Evolutionary conservation across 2,797 vertebrate species (phyloP).

Genomic region (Kryptolebias ocellatus): DNA sequence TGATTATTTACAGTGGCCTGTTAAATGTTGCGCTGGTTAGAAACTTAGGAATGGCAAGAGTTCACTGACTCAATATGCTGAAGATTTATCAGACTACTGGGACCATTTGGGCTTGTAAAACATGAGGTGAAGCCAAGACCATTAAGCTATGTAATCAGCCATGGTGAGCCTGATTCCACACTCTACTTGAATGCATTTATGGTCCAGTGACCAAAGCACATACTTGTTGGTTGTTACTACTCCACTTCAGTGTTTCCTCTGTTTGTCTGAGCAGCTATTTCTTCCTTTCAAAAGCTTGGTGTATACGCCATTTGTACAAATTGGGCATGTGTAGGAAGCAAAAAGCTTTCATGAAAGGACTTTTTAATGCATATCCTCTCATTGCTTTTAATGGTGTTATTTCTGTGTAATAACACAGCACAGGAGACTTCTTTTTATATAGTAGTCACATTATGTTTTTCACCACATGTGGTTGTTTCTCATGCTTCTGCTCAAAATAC

Average conservation of each 20-base stretch:
- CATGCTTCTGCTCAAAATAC: slow-evolving; percentile 48
- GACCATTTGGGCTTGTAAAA: slow-evolving; percentile 81
- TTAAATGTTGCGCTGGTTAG: slow-evolving; percentile 60
- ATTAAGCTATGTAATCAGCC: slow-evolving; percentile 81
- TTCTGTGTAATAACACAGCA: slow-evolving; percentile 51
- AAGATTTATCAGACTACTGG: slow-evolving; percentile 78
- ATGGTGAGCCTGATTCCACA: slow-evolving; percentile 69
- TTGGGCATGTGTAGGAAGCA: slow-evolving; percentile 63
- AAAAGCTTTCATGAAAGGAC: slow-evolving; percentile 41
- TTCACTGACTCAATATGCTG: slow-evolving; percentile 76
- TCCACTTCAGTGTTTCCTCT: slow-evolving; percentile 47
- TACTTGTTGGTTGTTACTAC: slow-evolving; percentile 62
- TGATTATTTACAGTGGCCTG: slow-evolving; percentile 75
- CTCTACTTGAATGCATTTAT: slow-evolving; percentile 67
- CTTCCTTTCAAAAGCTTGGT: slow-evolving; percentile 53
- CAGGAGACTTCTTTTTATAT: slow-evolving; percentile 44
- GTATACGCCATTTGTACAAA: slow-evolving; percentile 55
- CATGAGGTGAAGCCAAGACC: slow-evolving; percentile 79
- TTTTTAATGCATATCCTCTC: slow-evolving; percentile 60
- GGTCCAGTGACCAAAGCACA: slow-evolving; percentile 63
- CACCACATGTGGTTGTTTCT: slow-evolving; percentile 51
- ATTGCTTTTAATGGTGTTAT: slow-evolving; percentile 59
- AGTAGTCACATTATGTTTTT: slow-evolving; percentile 44
- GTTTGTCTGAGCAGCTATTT: slow-evolving; percentile 62
- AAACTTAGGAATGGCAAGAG: slow-evolving; percentile 75